Evolutionary conservation across 2,888 invertebrate species (phyloP), one percentile per base, ranked within the genome.

Genomic region (Hartigia nigra): DNA sequence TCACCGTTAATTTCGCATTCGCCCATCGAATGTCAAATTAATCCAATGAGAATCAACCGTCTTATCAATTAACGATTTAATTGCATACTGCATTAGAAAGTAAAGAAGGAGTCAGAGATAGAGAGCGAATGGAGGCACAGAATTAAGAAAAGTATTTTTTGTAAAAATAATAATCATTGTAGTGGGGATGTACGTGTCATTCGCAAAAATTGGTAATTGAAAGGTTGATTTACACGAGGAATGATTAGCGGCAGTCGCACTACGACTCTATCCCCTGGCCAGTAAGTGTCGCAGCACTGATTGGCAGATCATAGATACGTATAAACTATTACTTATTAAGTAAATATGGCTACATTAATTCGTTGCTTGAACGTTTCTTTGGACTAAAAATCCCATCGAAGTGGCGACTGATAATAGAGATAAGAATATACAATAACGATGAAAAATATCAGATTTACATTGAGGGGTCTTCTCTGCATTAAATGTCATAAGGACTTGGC

Each of bases 331-430:
- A 23, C 55, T 55, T 55, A 55, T 55, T 23, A 23, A 55, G 55
- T 55, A 55, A 55, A 78, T 80, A 82, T 82, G 82, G 82, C 82
- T 82, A 77, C 74, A 81, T 69, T 80, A 80, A 81, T 79, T 82
- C 82, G 82, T 82, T 80, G 76, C 76, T 81, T 78, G 81, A 78
- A 82, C 79, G 77, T 82, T 82, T 82, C 82, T 83, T 83, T 82
- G 83, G 83, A 81, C 81, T 83, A 78, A 76, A n/a, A 72, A 82
- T 55, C 55, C 23, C 55, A 55, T 55, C 55, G 23, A 55, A 55
- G 55, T 55, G 55, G 55, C 55, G 55, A 55, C 23, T 55, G 23
- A 55, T 55, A 55, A 55, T 23, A 55, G 23, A 55, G 55, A 55
- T 55, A 55, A 55, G 9, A 2, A 9, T 23, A 9, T 23, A 55